Percentiles rank a stretch among this genome's conserved stretches.
phyloP scores from a whole-genome alignment of 1,140 invertebrate genomes.

The Linepithema humile region DNA sequence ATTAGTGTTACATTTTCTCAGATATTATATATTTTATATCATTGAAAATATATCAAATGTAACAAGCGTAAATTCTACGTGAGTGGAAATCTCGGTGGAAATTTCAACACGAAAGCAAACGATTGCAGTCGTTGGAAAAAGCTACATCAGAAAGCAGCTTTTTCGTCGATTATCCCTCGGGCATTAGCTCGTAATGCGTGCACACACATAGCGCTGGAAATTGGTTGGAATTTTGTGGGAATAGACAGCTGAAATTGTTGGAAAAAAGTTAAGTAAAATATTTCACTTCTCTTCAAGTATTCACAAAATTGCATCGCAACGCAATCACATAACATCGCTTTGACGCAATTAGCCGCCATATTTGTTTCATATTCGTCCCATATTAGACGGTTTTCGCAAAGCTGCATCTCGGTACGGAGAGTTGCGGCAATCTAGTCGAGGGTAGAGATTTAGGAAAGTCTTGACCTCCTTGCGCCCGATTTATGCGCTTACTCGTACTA shows the following conservation, averaged over 20 bases:
- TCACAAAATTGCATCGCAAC: background rate
- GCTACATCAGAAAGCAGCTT: background rate
- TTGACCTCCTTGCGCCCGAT: background rate
- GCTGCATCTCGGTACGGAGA: background rate
- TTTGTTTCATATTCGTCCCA: background rate
- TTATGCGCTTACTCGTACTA: constrained; percentile 18
- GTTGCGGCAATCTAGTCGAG: background rate
- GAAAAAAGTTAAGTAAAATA: background rate
- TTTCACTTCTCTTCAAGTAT: background rate
- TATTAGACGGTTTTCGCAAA: background rate
- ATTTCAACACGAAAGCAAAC: background rate
- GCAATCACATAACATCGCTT: background rate
- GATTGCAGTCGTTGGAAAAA: background rate
- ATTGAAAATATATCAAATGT: background rate
- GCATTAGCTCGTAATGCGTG: background rate
- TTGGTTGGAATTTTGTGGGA: background rate
- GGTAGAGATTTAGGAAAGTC: background rate
- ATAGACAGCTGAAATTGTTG: background rate
- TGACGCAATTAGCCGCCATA: background rate
- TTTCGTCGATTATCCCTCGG: background rate
- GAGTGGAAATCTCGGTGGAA: background rate
- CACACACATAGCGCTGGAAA: background rate
- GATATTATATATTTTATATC: background rate
- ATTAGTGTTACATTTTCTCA: background rate
- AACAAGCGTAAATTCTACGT: background rate